Base-by-base conservation (phyloP, 2,113 vertebrate genomes). In the Megaleporinus macrocephalus region DNA sequence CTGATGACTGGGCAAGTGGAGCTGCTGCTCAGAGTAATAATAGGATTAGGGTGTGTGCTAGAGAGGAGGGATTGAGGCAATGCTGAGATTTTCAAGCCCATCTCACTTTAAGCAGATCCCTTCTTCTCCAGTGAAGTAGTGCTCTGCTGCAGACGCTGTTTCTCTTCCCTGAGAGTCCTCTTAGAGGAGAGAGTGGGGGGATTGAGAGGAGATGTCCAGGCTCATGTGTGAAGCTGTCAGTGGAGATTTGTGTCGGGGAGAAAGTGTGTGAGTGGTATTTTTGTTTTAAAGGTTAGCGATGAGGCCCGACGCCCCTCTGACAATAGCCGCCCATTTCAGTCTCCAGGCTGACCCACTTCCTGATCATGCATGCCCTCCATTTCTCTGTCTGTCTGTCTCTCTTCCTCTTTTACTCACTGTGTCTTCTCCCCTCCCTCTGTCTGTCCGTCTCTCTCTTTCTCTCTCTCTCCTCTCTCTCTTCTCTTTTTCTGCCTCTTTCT, bases 1-100 rank as follows among this genome's bases (percentile, higher is more conserved):
- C 87, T 90, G 85, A 87, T 87, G 85, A 89, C 47, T 72, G 41
- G 76, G 66, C 79, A 84, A 87, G 86, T 80, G 81, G 66, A 79
- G 85, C 61, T 63, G 62, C 87, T 68, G 5, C 15, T 65, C 29
- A 66, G 75, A 44, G 75, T 84, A 88, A 87, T 88, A 89, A 90
- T 89, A 84, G 76, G 78, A 90, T 88, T 88, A 90, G 77, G 33
- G 57, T 44, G 30, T 72, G 59, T 86, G 83, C 30, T 76, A 44
- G 72, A 85, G 82, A 78, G 73, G 47, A 76, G 79, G 49, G 53
- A 85, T 83, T 62, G 61, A 51, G 61, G 30, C 41, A 79, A 33
- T 20, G 44, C 51, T 55, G 65, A 69, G 69, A 44, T 84, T 33
- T 72, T 65, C 51, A 53, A 59, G 36, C 51, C 59, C 29, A 63